Base-by-base conservation (phyloP, 2,113 vertebrate genomes). In the Cephalopterus ornatus region DNA sequence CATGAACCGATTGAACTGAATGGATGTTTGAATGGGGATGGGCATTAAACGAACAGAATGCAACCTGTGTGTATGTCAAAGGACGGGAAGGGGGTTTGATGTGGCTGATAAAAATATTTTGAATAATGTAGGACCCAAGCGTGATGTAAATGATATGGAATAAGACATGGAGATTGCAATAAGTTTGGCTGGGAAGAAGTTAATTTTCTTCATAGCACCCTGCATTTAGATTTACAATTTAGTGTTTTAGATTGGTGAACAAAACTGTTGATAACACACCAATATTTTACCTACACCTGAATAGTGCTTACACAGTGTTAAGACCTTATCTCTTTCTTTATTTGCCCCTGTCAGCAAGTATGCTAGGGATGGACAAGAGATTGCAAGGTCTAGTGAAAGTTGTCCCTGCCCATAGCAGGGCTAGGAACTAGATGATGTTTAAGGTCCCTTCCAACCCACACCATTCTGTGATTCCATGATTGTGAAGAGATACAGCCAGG, bases 351-450 rank as follows among this genome's bases (percentile, higher is more conserved):
- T 5, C 14, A 79, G 44, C 12, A 68, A 71, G 33, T 23, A 21
- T 50, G 21, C 11, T 33, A 18, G 10, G 4, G 9, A 5, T 24
- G 24, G 8, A 35, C 10, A 75, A 56, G 50, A 71, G 19, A 14
- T 7, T 39, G 24, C 18, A 26, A 73, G 21, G 18, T 56, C 42
- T 42, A 42, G 11, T 12, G 17, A 49, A 10, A 8, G 1, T 21
- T 27, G 15, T 23, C 17, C 32, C 1, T 1, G 20, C 47, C 24
- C 32, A 23, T 10, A 14, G 26, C 32, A 58, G 13, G 0, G 26
- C 2, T 2, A 32, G 76, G 35, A 65, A 6, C 7, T 8, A 18
- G 17, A 37, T 56, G 42, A 22, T 56, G 4, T 35, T 32, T 18
- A 26, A 41, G 13, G 21, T 26, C n/a, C 9, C 42, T 50, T 58